Evolutionary conservation across 2,113 vertebrate species (phyloP), one percentile per base, ranked within the genome.

Genomic region (Daubentonia madagascariensis): DNA sequence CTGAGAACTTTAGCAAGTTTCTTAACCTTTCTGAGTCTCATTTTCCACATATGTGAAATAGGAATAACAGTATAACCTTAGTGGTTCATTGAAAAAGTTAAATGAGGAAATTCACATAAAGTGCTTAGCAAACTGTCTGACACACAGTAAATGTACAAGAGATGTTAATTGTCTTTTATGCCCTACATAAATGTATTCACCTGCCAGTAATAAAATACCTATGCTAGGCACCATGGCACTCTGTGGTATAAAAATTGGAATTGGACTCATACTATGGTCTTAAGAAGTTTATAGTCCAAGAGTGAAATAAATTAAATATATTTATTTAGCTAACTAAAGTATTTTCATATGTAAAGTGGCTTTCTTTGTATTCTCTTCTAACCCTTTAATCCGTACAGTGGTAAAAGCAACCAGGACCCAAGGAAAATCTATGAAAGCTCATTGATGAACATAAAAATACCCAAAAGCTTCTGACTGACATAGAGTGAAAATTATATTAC

Each of bases 241-340:
- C 52, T 76, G 13, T 0, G 16, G 2, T 80, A 54, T 61, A 91
- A 90, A 57, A 59, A n/a, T 65, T 43, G 72, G n/a, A 92, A 57
- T 45, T 63, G n/a, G 35, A 52, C 23, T 79, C 23, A 89, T n/a
- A 35, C 2, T 67, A n/a, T 30, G 11, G 1, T 28, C 48, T 92
- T 86, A 59, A 35, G 32, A 92, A 61, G 8, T 86, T 63, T 70
- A 86, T n/a, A 94, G 32, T 54, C 30, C 16, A 48, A 85, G 52
- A 73, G 23, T 32, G n/a, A 80, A 84, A 94, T 45, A 79, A 96
- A 37, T 81, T 68, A 75, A 76, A 76, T 61, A 50, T 78, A 52
- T 90, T 72, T 92, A 32, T 45, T 85, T 32, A 52, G 22, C 70
- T 85, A 96, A 93, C 30, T 96, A 75, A 92, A 45, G 23, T 32